phyloP scores from a whole-genome alignment of 2,888 invertebrate genomes.

The Apamea sordens region DNA sequence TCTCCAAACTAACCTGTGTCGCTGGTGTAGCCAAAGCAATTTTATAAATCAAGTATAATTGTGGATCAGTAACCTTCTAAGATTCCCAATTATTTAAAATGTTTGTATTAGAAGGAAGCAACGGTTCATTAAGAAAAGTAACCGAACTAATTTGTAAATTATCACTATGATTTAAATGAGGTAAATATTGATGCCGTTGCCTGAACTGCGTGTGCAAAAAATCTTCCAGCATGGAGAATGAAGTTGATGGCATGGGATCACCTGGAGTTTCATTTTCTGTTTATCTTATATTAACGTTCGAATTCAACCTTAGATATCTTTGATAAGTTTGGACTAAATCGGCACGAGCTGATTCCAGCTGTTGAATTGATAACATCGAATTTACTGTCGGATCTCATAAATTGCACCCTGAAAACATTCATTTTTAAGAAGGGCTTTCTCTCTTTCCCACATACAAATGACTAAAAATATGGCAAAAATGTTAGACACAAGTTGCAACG shows the following conservation, averaged over 20 bases:
- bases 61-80: conserved; percentile 34
- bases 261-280: conserved; percentile 20
- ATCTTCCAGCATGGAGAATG: conserved; percentile 2
- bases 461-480: background rate
- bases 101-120: conserved; percentile 32
- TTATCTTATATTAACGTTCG: conserved; percentile 22
- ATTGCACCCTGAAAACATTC: background rate
- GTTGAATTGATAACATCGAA: conserved; percentile 27
- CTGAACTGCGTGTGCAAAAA: conserved; percentile 30
- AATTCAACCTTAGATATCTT: conserved; percentile 22
- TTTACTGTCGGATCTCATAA: conserved; percentile 10
- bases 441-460: conserved; percentile 26
- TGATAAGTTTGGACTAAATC: conserved; percentile 23
- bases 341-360: conserved; percentile 20
- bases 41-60: conserved; percentile 14
- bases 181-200: conserved; percentile 25
- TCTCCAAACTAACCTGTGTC: conserved; percentile 45
- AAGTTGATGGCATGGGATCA: conserved; percentile 25
- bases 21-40: conserved; percentile 37
- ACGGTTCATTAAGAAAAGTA: conserved; percentile 25
- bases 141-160: conserved; percentile 22
- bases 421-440: conserved; percentile 30
- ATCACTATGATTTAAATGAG: conserved; percentile 26
- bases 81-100: conserved; percentile 48
- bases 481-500: too few relatives aligned